These are phyloP conservation scores for Harmothoe impar DNA, from an alignment of 2,888 invertebrate genomes.

Conservation along the genomic window DNA sequence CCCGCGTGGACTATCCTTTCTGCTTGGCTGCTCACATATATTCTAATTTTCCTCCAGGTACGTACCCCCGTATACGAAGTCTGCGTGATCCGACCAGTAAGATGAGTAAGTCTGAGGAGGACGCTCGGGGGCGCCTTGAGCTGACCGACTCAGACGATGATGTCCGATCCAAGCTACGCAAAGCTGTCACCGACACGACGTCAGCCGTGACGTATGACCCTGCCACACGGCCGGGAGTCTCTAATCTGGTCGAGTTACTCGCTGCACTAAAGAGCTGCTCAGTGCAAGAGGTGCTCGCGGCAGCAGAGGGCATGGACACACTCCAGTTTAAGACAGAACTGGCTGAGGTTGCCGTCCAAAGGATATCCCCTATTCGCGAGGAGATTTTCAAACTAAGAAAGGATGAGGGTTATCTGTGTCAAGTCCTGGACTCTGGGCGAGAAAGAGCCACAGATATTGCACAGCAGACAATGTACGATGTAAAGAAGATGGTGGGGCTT, in stretches of 20 bases:
- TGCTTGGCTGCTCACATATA: no score
- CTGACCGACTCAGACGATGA: constrained; percentile 90
- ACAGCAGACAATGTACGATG: constrained; percentile 87
- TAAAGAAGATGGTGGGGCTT: constrained; percentile 79
- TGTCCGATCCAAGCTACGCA: constrained; percentile 90
- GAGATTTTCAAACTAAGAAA: constrained; percentile 86
- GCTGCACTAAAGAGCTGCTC: constrained; percentile 88
- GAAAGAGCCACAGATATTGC: constrained; percentile 88
- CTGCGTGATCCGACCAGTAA: constrained; percentile 94
- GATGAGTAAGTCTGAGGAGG: constrained; percentile 98
- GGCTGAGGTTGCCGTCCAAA: constrained; percentile 89
- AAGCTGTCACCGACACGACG: constrained; percentile 94
- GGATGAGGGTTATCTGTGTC: constrained; percentile 87
- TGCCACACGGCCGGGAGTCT: constrained; percentile 91
- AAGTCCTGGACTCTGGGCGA: constrained; percentile 87
- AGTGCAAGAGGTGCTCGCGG: constrained; percentile 88
- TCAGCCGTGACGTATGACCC: constrained; percentile 92
- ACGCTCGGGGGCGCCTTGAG: constrained; percentile 90
- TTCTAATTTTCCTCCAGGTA: constrained; percentile 75
- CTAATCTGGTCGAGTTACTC: constrained; percentile 94
- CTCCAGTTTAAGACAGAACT: constrained; percentile 90
- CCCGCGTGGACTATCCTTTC: no score
- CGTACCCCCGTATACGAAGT: constrained; percentile 87
- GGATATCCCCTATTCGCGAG: constrained; percentile 88
- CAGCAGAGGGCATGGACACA: constrained; percentile 88